phyloP scores from a whole-genome alignment of 2,888 invertebrate genomes.

The Strigamia crassipes region DNA sequence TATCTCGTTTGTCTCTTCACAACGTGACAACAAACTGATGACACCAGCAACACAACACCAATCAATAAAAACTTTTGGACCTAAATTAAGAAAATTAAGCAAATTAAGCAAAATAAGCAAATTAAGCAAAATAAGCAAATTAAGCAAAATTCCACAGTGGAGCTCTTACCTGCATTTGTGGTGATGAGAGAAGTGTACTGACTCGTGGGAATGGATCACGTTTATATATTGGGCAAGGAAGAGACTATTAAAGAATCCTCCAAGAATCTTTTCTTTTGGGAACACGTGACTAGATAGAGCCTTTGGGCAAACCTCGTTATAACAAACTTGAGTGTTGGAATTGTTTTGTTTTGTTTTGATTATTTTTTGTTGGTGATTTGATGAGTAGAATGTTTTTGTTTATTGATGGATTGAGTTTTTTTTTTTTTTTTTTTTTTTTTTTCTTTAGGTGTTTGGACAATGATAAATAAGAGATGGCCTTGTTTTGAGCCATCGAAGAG shows the following conservation, averaged over 20 bases:
- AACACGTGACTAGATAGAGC: neutral
- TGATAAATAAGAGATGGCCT: neutral
- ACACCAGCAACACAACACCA: neutral
- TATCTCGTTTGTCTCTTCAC: slow-evolving; percentile 22
- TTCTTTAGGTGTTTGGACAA: neutral
- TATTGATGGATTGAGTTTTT: neutral
- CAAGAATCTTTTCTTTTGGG: neutral
- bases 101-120: too few species aligned
- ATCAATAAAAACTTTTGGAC: neutral
- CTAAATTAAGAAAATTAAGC: neutral
- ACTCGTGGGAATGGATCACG: neutral
- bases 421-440: too few species aligned
- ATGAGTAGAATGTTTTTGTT: neutral
- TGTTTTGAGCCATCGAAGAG: neutral
- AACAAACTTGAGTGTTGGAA: neutral
- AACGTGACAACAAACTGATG: neutral
- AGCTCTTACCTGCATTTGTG: neutral
- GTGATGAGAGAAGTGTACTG: neutral
- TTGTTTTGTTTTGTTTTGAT: neutral
- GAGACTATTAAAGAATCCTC: neutral
- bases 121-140: too few species aligned
- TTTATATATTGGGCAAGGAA: slow-evolving; percentile 7
- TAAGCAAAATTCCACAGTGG: neutral
- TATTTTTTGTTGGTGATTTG: neutral
- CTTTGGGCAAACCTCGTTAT: neutral